Evolutionary conservation across 2,888 invertebrate genomes (phyloP).

Genomic region (Spatulosminthurus flaviceps): DNA sequence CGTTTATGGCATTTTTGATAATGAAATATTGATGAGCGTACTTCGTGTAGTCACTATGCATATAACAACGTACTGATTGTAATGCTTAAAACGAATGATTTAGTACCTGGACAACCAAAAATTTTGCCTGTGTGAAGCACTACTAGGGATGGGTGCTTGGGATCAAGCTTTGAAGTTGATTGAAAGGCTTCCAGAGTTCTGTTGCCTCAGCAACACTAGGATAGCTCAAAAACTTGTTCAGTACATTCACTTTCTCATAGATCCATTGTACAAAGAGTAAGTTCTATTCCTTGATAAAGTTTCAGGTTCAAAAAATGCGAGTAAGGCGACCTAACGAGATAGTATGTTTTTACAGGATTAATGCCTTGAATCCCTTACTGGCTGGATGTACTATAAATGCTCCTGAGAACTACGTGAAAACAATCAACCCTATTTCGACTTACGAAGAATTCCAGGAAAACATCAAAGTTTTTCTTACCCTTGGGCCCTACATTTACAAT

Average conservation of each 20-base stretch:
- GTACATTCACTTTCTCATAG: constrained; percentile 84
- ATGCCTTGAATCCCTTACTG: constrained; percentile 40
- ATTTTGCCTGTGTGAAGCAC: constrained; percentile 88
- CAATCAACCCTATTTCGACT: constrained; percentile 61
- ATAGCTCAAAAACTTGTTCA: constrained; percentile 80
- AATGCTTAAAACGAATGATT: too few species aligned
- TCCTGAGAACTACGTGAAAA: not conserved
- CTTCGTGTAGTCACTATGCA: too few species aligned
- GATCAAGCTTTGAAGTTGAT: constrained; percentile 81
- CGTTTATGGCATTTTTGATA: too few species aligned
- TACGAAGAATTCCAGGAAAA: constrained; percentile 78
- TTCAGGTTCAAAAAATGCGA: not conserved
- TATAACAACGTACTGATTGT: too few species aligned
- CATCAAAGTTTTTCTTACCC: constrained; percentile 83
- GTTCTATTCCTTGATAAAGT: constrained; percentile 62
- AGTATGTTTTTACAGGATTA: not conserved
- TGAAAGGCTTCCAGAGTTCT: constrained; percentile 82
- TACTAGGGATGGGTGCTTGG: constrained; percentile 91
- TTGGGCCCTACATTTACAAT: constrained; percentile 87
- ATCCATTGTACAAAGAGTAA: constrained; percentile 85
- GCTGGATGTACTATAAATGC: not conserved
- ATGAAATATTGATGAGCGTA: too few species aligned
- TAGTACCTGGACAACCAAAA: constrained; percentile 84
- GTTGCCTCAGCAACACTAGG: constrained; percentile 74
- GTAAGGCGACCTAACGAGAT: not conserved